phyloP scores from a whole-genome alignment of 2,888 invertebrate species.

The Antheraea assamensis region DNA sequence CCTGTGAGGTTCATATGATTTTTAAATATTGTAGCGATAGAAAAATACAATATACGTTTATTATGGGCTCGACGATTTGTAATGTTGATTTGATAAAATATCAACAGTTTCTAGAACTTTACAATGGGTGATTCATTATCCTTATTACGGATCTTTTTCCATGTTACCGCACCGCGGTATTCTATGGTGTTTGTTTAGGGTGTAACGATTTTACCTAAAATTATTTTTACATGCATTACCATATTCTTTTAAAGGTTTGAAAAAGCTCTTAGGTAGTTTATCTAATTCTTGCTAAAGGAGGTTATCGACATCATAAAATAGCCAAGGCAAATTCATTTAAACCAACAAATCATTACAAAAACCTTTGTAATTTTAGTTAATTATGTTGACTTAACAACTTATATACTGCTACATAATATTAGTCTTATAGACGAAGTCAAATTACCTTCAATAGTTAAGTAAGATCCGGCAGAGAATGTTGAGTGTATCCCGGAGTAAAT shows the following conservation, averaged over 20 bases:
- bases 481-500: constrained; percentile 45
- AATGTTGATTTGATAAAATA: too few species aligned
- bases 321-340: background rate
- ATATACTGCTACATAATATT: background rate
- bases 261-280: background rate
- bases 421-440: background rate
- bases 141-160: too few species aligned
- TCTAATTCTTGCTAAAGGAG: background rate
- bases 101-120: too few species aligned
- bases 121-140: too few species aligned
- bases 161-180: too few species aligned
- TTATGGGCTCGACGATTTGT: too few species aligned
- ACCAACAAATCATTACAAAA: background rate
- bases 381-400: background rate
- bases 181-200: too few species aligned
- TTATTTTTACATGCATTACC: too few species aligned
- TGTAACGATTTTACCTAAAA: too few species aligned
- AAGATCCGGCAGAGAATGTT: constrained; percentile 44
- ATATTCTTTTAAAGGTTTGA: background rate
- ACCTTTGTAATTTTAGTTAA: background rate
- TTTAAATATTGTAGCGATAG: background rate
- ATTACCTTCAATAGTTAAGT: constrained; percentile 45
- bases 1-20: constrained; percentile 26
- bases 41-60: too few species aligned
- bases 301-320: background rate